phyloP scores from a whole-genome alignment of 30 jellyfish, hydroid and myxozoan species.

The Aurelia aurita region DNA sequence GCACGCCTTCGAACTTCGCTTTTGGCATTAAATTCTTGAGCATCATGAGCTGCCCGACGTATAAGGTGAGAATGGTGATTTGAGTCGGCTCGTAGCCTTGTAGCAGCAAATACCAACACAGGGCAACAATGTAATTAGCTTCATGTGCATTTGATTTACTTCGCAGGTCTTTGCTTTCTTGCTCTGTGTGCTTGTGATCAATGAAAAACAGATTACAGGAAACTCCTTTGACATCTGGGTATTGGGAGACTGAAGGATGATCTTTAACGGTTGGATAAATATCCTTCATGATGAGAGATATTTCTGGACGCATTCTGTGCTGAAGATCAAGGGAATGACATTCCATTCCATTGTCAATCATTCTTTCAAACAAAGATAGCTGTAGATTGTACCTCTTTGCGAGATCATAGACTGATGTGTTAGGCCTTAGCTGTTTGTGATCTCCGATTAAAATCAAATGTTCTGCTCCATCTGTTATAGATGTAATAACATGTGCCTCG shows the following conservation, averaged over 20 bases:
- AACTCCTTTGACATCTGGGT: slow-evolving; percentile 77
- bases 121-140: slow-evolving; percentile 77
- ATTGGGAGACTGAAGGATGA: slow-evolving; percentile 61
- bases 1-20: slow-evolving; percentile 79
- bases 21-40: slow-evolving; percentile 73
- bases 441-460: slow-evolving; percentile 92
- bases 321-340: slow-evolving; percentile 75
- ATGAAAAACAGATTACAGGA: slow-evolving; percentile 69
- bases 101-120: slow-evolving; percentile 79
- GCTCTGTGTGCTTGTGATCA: slow-evolving; percentile 55
- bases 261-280: slow-evolving; percentile 82
- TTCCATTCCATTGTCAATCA: slow-evolving; percentile 85
- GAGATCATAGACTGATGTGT: slow-evolving; percentile 71
- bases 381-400: slow-evolving; percentile 78
- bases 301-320: slow-evolving; percentile 93
- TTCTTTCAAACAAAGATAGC: slow-evolving; percentile 83
- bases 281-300: slow-evolving; percentile 60
- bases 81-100: slow-evolving; percentile 84
- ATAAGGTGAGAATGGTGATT: slow-evolving; percentile 82
- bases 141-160: slow-evolving; percentile 69
- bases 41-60: slow-evolving; percentile 79
- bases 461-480: slow-evolving; percentile 67
- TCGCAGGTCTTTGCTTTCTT: slow-evolving; percentile 39
- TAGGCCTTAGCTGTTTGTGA: slow-evolving; percentile 93
- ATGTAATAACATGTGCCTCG: slow-evolving; percentile 89